Base-by-base conservation (phyloP, 2,797 vertebrate species). In the Stomatorhinus walkeri region DNA sequence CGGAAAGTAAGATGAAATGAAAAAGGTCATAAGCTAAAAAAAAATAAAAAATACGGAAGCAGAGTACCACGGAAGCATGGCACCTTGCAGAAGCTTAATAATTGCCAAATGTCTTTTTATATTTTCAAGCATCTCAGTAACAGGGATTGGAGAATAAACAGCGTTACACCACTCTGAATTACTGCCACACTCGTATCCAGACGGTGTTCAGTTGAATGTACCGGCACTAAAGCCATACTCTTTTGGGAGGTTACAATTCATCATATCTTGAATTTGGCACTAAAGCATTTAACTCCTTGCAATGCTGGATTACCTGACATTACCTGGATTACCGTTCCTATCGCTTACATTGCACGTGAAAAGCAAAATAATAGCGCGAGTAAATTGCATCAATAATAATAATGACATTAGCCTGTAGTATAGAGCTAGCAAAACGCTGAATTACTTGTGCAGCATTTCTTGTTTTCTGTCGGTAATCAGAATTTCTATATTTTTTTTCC, bases 111-210 rank as follows among this genome's bases (percentile, higher is more conserved):
- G 51, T 88, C 89, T 76, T 85, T 79, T 87, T 48, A 56, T 40
- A 87, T 40, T 87, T 89, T 86, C 88, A 89, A 90, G 88, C 90
- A 88, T 88, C 87, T 87, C 88, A 51, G 90, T 89, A 88, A 89
- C 89, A 89, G 87, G 89, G 84, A 90, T 54, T 40, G 32, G 40
- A 52, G 61, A 72, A 43, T 86, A 90, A 90, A 32, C 24, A 68
- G 24, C 59, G 22, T 61, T 22, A 61, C 56, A 61, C 56, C n/a
- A 22, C n/a, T 61, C 56, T 24, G 56, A 61, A 64, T 64, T 64
- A 64, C 59, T 64, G 59, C 24, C 64, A 32, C 61, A 32, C 10
- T 32, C 2, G 12, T 32, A 68, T 14, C 28, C 24, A 68, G 22
- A 68, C 64, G 24, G 24, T 4, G 64, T 68, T 32, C 64, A 32